These are phyloP conservation scores for Terebella lapidaria DNA, from an alignment of 2,888 invertebrate genomes.

Conservation along the genomic window DNA sequence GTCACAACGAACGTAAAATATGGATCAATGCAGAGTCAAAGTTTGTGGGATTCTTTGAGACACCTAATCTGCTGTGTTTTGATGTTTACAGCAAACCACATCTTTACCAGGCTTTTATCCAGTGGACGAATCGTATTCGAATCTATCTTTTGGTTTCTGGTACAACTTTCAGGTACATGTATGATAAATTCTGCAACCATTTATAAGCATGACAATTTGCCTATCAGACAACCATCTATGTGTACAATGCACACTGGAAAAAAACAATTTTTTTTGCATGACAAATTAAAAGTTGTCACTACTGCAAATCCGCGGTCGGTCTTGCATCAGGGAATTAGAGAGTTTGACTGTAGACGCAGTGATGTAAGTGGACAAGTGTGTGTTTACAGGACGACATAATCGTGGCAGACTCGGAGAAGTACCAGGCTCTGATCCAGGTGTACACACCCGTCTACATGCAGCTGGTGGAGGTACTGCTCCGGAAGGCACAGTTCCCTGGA, in stretches of 20 bases:
- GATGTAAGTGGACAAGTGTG: too few relatives aligned
- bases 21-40: not conserved
- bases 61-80: not conserved
- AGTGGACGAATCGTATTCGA: constrained; percentile 79
- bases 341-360: too few relatives aligned
- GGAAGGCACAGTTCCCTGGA: constrained; percentile 74
- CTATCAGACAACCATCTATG: too few relatives aligned
- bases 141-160: constrained; percentile 84
- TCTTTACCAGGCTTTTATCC: constrained; percentile 80
- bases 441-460: constrained; percentile 76
- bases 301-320: too few relatives aligned
- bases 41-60: too few relatives aligned
- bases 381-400: constrained; percentile 24
- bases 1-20: too few relatives aligned
- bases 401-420: constrained; percentile 12
- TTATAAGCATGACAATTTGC: too few relatives aligned
- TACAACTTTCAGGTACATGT: constrained; percentile 73
- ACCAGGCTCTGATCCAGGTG: constrained; percentile 54
- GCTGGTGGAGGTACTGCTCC: constrained; percentile 69
- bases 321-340: too few relatives aligned
- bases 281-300: too few relatives aligned
- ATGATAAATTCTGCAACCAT: too few relatives aligned
- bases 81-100: constrained; percentile 62
- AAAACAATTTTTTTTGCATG: too few relatives aligned
- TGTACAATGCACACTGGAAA: too few relatives aligned